Evolutionary conservation across 2,113 vertebrate genomes (phyloP).

Genomic region (Promerops cafer): DNA sequence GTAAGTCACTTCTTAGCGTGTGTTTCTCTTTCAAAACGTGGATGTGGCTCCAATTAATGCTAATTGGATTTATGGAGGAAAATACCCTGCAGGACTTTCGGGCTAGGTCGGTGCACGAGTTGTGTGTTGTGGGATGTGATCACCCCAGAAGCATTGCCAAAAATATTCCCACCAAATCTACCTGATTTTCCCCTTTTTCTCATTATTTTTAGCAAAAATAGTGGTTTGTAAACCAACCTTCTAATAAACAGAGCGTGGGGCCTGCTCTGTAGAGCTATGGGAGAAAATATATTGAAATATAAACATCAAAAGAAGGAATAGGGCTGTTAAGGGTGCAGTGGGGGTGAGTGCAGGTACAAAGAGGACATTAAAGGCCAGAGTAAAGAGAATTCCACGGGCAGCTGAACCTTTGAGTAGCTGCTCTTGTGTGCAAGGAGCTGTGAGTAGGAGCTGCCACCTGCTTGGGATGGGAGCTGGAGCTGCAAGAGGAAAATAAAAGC

Average conservation of each 20-base stretch:
- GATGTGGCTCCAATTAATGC: neutral
- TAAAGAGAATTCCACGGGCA: neutral
- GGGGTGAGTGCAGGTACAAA: neutral
- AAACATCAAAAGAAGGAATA: neutral
- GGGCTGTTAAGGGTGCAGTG: neutral
- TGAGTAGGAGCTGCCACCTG: neutral
- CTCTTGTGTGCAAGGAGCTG: neutral
- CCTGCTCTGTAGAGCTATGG: neutral
- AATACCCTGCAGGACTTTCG: neutral
- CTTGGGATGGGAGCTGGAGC: neutral
- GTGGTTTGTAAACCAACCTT: neutral
- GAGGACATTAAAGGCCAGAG: neutral
- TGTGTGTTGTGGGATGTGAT: neutral
- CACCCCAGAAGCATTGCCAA: neutral
- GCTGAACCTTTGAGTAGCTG: neutral
- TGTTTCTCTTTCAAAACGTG: slow-evolving; percentile 23
- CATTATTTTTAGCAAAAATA: neutral
- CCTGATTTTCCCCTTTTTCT: neutral
- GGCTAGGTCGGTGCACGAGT: neutral
- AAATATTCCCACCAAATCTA: neutral
- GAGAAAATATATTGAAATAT: neutral
- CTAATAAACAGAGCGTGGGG: neutral
- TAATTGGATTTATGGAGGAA: slow-evolving; percentile 32
- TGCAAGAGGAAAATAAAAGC: neutral
- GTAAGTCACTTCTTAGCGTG: neutral